Conservation (phyloP, 2,113 vertebrate genomes). For the Alexandromys fortis region DNA sequence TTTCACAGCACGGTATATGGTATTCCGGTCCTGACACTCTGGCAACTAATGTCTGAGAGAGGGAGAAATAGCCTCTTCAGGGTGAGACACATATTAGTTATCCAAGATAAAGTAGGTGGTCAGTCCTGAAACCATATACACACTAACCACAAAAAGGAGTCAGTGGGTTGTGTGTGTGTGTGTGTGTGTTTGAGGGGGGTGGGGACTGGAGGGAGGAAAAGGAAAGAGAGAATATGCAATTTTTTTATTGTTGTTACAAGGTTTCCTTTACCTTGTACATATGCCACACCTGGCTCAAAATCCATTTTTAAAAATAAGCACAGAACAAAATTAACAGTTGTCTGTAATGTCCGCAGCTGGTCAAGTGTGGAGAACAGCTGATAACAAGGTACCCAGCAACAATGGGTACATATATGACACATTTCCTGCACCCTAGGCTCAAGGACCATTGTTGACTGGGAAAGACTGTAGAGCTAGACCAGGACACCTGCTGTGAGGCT, state of each 20-base stretch:
- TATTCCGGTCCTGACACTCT: too few species aligned
- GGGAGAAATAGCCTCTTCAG: background rate
- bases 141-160: background rate
- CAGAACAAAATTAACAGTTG: background rate
- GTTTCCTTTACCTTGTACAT: too few species aligned
- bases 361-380: background rate
- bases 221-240: background rate
- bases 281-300: too few species aligned
- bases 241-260: too few species aligned
- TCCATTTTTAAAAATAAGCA: background rate
- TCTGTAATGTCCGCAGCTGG: background rate
- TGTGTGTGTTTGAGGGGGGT: background rate
- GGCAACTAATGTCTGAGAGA: background rate
- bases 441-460: background rate
- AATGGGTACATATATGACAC: background rate
- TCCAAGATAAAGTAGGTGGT: background rate
- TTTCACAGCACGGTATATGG: background rate
- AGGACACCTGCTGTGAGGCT: background rate
- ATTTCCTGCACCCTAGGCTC: background rate
- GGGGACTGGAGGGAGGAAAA: background rate
- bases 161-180: background rate
- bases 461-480: background rate
- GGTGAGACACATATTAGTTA: background rate
- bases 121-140: background rate
- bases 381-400: background rate